Base-by-base conservation (phyloP, 2,888 invertebrate species). In the Bombylius major region DNA sequence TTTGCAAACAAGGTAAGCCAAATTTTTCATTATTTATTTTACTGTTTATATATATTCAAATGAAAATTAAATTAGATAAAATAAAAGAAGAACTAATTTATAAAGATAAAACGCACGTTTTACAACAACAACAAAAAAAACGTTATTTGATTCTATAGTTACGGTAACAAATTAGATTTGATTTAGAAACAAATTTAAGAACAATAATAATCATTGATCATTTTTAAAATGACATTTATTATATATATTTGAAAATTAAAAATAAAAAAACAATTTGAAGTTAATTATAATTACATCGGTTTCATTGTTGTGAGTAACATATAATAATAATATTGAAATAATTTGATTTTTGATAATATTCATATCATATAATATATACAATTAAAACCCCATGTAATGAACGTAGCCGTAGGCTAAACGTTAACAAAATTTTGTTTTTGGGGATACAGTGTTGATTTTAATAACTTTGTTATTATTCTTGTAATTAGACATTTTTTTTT, bases 1-100 rank as follows among this genome's bases (percentile, higher is more conserved):
- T 87, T 45, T 75, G 75, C 62, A 70, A 69, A 58, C 69, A 71
- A 67, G 75, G 75, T 75, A 72, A 72, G 75, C 72, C 60, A 50
- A 47, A 60, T 58, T 39, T 58, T 44, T 46, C 39, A 51, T 51
- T 48, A 45, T 14, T 59, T 58, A 51, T 36, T 47, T 46, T 42
- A 48, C 50, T 59, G 58, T 54, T 47, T 61, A 59, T 56, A 61
- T n/a, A 7, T 9, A 39, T 9, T 9, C 39, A 39, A 39, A 39
- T 39, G 3, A 11, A 39, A 39, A 39, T 39, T 9, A 11, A 39
- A 39, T 9, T 9, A 39, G 7, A 9, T 39, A 9, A 39, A 39
- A 39, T 39, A 39, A 9, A 39, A 39, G 11, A 39, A 9, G 11
- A 39, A 9, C 8, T 9, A 39, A 39, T 39, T 39, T 39, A 39